phyloP scores from a whole-genome alignment of 1,140 invertebrate genomes.

The Drosophila pallidifrons region DNA sequence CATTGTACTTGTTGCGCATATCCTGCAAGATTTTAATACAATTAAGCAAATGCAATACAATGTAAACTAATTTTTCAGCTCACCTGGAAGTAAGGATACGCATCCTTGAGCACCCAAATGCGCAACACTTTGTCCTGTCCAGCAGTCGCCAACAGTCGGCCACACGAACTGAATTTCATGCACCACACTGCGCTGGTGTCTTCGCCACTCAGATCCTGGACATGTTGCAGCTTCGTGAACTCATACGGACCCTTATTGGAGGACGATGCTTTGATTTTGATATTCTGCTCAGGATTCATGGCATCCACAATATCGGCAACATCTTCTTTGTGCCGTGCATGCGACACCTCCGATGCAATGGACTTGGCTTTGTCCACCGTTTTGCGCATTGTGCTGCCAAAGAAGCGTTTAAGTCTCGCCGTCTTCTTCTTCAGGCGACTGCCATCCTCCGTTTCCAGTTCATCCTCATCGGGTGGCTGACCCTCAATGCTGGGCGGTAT shows the following conservation, averaged over 20 bases:
- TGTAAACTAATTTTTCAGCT: conserved; percentile 46
- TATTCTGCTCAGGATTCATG: conserved; percentile 92
- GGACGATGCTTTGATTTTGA: conserved; percentile 96
- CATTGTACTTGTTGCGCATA: conserved; percentile 96
- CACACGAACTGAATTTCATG: conserved; percentile 99
- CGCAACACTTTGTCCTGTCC: conserved; percentile 97
- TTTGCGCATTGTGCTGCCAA: conserved; percentile 94
- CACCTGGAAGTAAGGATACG: conserved; percentile 93
- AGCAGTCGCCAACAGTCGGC: conserved; percentile 96
- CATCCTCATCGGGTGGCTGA: conserved; percentile 87
- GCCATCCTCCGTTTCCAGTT: conserved; percentile 84
- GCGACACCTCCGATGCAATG: conserved; percentile 94
- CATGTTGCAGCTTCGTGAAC: conserved; percentile 90
- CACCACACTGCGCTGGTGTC: conserved; percentile 98
- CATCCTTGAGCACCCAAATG: conserved; percentile 96
- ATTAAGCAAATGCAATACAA: neutral
- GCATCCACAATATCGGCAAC: conserved; percentile 94
- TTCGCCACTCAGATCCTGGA: conserved; percentile 92
- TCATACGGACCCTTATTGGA: conserved; percentile 98
- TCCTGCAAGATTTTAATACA: conserved; percentile 88
- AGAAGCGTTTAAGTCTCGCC: conserved; percentile 92
- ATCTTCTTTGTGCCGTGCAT: conserved; percentile 93
- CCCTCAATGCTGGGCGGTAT: conserved; percentile 88
- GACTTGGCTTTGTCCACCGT: conserved; percentile 96
- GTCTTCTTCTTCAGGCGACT: conserved; percentile 86